These are phyloP conservation scores for Dastarcus helophoroides DNA, from an alignment of 2,888 invertebrate species.

Conservation along the genomic window DNA sequence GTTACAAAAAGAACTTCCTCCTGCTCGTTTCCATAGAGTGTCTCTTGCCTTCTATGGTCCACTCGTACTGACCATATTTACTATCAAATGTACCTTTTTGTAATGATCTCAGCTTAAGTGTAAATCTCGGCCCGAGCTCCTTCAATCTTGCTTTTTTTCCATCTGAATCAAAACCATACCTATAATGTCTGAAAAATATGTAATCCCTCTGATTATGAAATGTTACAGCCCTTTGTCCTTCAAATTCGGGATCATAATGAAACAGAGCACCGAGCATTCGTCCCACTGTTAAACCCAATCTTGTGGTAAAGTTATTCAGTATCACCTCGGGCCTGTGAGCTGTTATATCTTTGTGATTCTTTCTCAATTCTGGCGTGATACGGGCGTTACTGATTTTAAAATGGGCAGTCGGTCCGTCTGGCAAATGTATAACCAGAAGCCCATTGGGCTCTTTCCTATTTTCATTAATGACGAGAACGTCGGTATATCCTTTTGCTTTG, in stretches of 20 bases:
- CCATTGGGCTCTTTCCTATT: slow-evolving; percentile 88
- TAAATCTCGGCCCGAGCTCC: slow-evolving; percentile 96
- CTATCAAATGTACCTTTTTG: slow-evolving; percentile 97
- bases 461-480: slow-evolving; percentile 89
- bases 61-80: slow-evolving; percentile 93
- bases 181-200: slow-evolving; percentile 96
- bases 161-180: slow-evolving; percentile 84
- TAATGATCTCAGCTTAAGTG: slow-evolving; percentile 78
- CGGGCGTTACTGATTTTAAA: slow-evolving; percentile 89
- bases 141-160: slow-evolving; percentile 63
- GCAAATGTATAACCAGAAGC: slow-evolving; percentile 83
- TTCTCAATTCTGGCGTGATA: slow-evolving; percentile 74
- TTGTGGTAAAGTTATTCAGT: slow-evolving; percentile 90
- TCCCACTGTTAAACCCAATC: slow-evolving; percentile 81
- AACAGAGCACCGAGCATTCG: slow-evolving; percentile 90
- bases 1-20: slow-evolving; percentile 81
- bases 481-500: slow-evolving; percentile 66
- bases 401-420: slow-evolving; percentile 93
- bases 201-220: slow-evolving; percentile 99
- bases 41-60: slow-evolving; percentile 82
- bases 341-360: slow-evolving; percentile 69
- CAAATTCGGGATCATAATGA: slow-evolving; percentile 92
- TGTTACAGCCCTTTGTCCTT: slow-evolving; percentile 84
- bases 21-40: slow-evolving; percentile 91
- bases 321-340: slow-evolving; percentile 90